These are phyloP conservation scores for Fregata magnificens DNA, from an alignment of 2,113 vertebrate species.

Conservation along the genomic window DNA sequence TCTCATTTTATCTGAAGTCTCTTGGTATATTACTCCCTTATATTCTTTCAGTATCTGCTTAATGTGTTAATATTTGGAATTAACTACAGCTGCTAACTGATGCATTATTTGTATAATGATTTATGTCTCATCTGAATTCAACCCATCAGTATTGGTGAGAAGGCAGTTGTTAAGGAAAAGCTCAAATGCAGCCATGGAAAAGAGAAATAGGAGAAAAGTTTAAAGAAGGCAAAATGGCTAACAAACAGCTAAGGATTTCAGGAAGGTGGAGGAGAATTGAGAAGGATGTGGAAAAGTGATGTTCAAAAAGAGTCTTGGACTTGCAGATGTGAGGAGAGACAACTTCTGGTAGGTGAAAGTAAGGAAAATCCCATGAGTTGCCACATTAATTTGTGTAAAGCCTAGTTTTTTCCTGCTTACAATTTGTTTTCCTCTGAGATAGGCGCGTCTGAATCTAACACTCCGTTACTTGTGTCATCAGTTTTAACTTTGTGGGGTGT, in stretches of 20 bases:
- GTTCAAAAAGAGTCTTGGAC: not conserved
- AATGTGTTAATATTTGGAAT: not conserved
- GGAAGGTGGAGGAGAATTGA: not conserved
- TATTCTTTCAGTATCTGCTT: not conserved
- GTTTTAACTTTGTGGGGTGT: not conserved
- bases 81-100: not conserved
- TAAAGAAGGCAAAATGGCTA: not conserved
- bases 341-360: not conserved
- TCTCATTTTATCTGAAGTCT: not conserved
- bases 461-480: not conserved
- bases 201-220: not conserved
- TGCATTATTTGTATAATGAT: not conserved
- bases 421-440: not conserved
- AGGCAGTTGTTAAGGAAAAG: not conserved
- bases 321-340: not conserved
- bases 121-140: not conserved
- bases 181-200: not conserved
- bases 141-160: not conserved
- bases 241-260: not conserved
- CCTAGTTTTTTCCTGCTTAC: not conserved
- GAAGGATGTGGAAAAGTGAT: not conserved
- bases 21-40: not conserved
- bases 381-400: not conserved
- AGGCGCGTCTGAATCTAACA: not conserved
- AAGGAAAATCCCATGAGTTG: not conserved